Conservation (phyloP, 2,797 vertebrate species). For the Amphiprion clarkii region DNA sequence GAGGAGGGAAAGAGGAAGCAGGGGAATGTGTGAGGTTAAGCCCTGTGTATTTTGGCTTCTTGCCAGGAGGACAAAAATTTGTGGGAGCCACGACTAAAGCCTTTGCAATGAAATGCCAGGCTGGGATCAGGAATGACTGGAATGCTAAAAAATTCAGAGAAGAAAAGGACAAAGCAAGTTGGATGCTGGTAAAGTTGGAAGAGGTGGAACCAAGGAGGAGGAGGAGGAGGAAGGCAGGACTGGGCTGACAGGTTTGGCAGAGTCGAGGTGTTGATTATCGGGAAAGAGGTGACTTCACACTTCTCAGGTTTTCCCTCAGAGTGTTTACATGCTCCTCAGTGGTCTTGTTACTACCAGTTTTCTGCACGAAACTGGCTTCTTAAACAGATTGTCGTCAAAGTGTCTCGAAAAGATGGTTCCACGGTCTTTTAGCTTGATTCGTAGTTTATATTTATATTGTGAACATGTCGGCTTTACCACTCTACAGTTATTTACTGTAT, state of each 20-base stretch:
- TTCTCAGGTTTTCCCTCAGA: constrained; percentile 13
- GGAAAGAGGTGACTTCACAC: constrained; percentile 41
- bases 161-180: constrained; percentile 21
- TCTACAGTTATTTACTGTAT: too few species aligned
- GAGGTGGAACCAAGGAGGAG: background rate
- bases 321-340: constrained; percentile 11
- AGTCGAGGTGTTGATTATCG: constrained; percentile 41
- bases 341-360: constrained; percentile 28
- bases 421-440: background rate
- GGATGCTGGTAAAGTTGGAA: constrained; percentile 8
- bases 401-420: constrained; percentile 9
- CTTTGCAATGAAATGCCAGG: constrained; percentile 19
- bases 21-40: constrained; percentile 32
- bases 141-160: constrained; percentile 52
- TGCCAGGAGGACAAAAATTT: constrained; percentile 20
- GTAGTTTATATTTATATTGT: background rate
- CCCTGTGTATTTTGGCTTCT: constrained; percentile 48
- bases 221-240: background rate
- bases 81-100: constrained; percentile 43
- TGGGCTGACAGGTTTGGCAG: constrained; percentile 24
- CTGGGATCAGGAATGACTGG: constrained; percentile 59
- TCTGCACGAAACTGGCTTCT: constrained; percentile 14
- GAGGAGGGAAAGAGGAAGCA: background rate
- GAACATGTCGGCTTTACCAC: background rate
- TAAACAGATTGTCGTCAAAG: constrained; percentile 13